Base-by-base conservation (phyloP, 2,888 invertebrate genomes). In the Melanchra persicariae region DNA sequence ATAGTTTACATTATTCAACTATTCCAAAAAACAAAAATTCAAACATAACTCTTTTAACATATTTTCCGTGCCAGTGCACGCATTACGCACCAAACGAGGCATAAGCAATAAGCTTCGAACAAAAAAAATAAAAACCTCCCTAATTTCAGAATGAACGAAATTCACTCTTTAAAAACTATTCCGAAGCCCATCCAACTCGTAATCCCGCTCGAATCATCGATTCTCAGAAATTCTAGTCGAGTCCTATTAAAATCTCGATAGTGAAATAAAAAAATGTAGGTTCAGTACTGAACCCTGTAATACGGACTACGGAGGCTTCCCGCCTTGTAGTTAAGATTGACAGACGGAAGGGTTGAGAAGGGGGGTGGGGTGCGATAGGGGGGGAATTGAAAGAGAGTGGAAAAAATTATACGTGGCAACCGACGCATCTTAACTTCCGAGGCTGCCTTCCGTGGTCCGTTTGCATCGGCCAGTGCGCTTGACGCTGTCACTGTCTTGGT, bases 371-470 rank as follows among this genome's bases (percentile, higher is more conserved):
- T 88, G 88, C 79, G 87, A 89, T 87, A 89, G 90, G 90, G 92
- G 93, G 88, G 87, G 92, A 92, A 93, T 93, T 94, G 93, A 93
- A 94, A 94, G 93, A 93, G 94, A 93, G 93, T 93, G 92, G 94
- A 93, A 95, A 84, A 94, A 95, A 95, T 95, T 95, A 95, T 95
- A 95, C 95, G 95, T 93, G 92, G 93, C 93, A 92, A 93, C 91
- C 93, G 92, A 95, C 93, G 95, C 95, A 94, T 96, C 95, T 95
- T 95, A 95, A 92, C 94, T 94, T 95, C 94, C 94, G 93, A 91
- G 92, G 88, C 87, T 85, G 91, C 89, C 89, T 91, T 91, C 90
- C 87, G 90, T 81, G 93, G 83, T 87, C 87, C 91, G 89, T 91
- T 91, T 85, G 83, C 70, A 82, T 65, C 58, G 84, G 83, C 79